Conservation (phyloP, 1,140 invertebrate genomes). For the Bombus impatiens region DNA sequence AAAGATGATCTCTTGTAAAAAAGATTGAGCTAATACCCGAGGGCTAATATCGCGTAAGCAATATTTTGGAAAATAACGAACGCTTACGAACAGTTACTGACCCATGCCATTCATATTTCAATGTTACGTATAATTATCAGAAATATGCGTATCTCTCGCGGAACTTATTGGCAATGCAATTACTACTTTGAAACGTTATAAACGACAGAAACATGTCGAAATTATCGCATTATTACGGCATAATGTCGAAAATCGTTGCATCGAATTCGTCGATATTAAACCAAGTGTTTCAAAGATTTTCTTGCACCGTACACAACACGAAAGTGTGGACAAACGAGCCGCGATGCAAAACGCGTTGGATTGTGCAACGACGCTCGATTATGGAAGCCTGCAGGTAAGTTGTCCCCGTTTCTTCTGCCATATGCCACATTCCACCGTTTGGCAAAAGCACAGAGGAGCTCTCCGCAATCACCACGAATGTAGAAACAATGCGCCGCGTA, state of each 20-base stretch:
- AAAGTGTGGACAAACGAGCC: not conserved
- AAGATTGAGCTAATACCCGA: too few species aligned
- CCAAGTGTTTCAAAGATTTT: not conserved
- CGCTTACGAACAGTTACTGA: not conserved
- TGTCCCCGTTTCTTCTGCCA: constrained; percentile 8
- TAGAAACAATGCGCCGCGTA: not conserved
- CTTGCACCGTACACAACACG: not conserved
- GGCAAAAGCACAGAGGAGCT: not conserved
- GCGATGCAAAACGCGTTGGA: not conserved
- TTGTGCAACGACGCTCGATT: constrained; percentile 22
- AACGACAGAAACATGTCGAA: too few species aligned
- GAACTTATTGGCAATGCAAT: too few species aligned
- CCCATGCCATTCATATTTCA: not conserved
- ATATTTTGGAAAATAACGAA: not conserved
- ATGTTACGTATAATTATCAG: not conserved
- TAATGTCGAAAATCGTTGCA: too few species aligned
- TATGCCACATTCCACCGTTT: not conserved
- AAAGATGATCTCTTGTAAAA: too few species aligned
- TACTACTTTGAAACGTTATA: too few species aligned
- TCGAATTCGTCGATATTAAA: too few species aligned
- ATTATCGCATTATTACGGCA: too few species aligned
- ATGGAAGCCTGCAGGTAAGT: constrained; percentile 2
- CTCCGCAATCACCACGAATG: not conserved
- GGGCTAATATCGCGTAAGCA: too few species aligned
- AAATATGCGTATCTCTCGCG: not conserved